phyloP scores from a whole-genome alignment of 2,113 vertebrate genomes.

The Nyctibius bracteatus region DNA sequence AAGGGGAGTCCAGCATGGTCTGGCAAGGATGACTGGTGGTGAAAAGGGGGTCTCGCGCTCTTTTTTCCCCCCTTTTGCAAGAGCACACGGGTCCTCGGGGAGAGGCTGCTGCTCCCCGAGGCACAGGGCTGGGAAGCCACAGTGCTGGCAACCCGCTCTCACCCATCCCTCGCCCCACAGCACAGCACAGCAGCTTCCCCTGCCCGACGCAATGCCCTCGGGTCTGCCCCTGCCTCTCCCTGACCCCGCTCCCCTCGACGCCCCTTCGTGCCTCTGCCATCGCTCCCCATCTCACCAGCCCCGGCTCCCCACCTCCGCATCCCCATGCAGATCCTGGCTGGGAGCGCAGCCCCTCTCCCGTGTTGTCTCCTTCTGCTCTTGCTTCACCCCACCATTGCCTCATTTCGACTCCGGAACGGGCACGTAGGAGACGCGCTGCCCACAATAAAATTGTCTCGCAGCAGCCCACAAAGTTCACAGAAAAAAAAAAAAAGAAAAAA shows the following conservation, averaged over 20 bases:
- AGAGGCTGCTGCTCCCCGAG: neutral
- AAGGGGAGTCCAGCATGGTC: fast-evolving
- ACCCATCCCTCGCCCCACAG: fast-evolving
- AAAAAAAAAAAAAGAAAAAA: fast-evolving
- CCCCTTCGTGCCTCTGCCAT: neutral
- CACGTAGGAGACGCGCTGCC: neutral
- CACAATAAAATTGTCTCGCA: neutral
- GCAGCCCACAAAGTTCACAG: slow-evolving; percentile 41
- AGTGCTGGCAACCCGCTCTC: neutral
- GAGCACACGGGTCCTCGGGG: fast-evolving
- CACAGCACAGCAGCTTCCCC: neutral
- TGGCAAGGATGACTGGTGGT: fast-evolving
- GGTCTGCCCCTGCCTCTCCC: neutral
- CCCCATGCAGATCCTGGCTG: neutral
- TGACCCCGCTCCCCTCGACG: neutral
- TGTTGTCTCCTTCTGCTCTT: neutral
- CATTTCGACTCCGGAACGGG: neutral
- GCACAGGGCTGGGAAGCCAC: neutral
- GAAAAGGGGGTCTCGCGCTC: neutral
- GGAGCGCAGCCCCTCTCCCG: neutral
- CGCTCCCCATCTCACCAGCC: neutral
- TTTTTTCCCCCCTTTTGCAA: neutral
- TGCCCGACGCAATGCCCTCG: fast-evolving
- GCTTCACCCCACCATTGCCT: neutral
- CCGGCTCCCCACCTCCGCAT: neutral